Percentiles rank a stretch among this genome's conserved stretches.
These are phyloP conservation scores for Himantopus leucocephalus DNA, from an alignment of 2,113 vertebrate genomes.

Conservation along the genomic window DNA sequence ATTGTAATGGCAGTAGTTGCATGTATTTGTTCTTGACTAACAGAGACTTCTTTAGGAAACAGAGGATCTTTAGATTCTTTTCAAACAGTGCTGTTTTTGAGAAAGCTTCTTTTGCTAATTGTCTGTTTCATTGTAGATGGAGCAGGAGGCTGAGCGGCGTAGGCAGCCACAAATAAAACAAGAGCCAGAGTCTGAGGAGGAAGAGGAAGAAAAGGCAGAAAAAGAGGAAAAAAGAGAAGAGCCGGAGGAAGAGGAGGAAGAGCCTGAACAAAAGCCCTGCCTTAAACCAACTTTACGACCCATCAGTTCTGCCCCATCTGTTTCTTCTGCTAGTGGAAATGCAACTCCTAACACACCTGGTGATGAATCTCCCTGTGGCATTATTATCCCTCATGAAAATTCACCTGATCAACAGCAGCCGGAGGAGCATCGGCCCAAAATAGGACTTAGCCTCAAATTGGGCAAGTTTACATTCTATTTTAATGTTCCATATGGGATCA, in stretches of 20 bases:
- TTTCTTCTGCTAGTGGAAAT: constrained; percentile 93
- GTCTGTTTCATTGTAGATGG: constrained; percentile 83
- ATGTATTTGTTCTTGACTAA: neutral
- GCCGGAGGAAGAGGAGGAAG: constrained; percentile 86
- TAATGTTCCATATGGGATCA: neutral
- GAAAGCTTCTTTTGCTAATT: neutral
- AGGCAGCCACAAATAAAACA: constrained; percentile 89
- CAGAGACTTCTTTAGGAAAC: neutral
- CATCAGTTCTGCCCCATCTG: constrained; percentile 92
- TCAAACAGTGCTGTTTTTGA: neutral
- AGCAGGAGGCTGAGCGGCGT: constrained; percentile 95
- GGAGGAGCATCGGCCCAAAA: constrained; percentile 94
- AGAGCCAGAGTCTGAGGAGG: constrained; percentile 86
- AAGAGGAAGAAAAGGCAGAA: constrained; percentile 85
- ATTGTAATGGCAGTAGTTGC: neutral
- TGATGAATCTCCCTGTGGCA: constrained; percentile 95
- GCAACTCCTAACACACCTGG: constrained; percentile 92
- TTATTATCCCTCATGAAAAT: constrained; percentile 98
- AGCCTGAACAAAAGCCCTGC: constrained; percentile 86
- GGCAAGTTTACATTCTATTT: constrained; percentile 73
- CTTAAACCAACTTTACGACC: constrained; percentile 95
- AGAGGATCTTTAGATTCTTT: neutral
- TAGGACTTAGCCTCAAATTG: constrained; percentile 95
- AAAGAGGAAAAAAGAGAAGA: constrained; percentile 89
- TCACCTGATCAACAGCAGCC: constrained; percentile 91